Evolutionary conservation across 2,888 invertebrate species (phyloP), one percentile per base, ranked within the genome.

Genomic region (Ennomos fuscantarius): DNA sequence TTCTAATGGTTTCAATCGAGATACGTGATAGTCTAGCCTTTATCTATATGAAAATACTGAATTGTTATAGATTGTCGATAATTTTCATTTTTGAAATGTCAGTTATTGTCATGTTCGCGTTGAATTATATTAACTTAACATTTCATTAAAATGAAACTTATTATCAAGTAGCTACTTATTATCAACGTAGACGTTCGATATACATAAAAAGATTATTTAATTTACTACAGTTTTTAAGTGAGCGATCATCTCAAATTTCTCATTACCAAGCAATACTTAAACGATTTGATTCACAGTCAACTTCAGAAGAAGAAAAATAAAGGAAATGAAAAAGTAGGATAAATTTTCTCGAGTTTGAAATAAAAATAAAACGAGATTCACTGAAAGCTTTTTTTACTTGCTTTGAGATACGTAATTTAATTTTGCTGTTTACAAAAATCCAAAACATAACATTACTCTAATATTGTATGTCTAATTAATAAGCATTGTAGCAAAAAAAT

Each of bases 31-130:
- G 44, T 45, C 45, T 52, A 48, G 49, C 53, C 53, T 59, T 59
- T 59, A 59, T 59, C 54, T 59, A 54, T 6, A 24, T 58, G 58
- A 32, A 45, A 54, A 58, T 58, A 13, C 12, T 31, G 39, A 31
- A 15, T 15, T 3, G 3, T 2, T 15, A 1, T 15, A 15, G 15
- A 15, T 15, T 15, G 15, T 15, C 15, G 2, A 15, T 3, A 2
- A 15, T 2, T 1, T 15, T 15, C 15, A 3, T 24, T 24, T 24
- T 24, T 24, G 24, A 24, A 24, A 24, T 5, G 24, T 24, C 6
- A 5, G 6, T 24, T 5, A 24, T 24, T 24, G 6, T 24, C 24
- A 24, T 24, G 5, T 24, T 24, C 3, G 24, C 24, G 24, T 5
- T 24, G 6, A 24, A 24, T 24, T 3, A 6, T 6, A 6, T 24